Evolutionary conservation across 2,113 vertebrate genomes (phyloP).

Genomic region (Solea solea): DNA sequence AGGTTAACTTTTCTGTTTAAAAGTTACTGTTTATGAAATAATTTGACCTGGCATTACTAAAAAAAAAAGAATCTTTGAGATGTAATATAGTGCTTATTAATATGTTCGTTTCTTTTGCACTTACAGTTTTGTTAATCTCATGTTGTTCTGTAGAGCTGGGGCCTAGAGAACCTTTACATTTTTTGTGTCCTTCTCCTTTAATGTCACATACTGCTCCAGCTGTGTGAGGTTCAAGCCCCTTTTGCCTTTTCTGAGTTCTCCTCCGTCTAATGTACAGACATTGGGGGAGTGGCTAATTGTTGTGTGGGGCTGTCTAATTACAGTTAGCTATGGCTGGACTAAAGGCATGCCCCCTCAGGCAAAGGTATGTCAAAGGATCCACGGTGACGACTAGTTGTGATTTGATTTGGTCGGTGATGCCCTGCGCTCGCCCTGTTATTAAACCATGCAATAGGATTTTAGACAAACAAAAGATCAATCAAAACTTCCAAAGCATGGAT

Average conservation of each 20-base stretch:
- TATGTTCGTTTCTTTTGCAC: not conserved
- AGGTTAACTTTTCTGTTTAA: too few species aligned
- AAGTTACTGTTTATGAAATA: too few species aligned
- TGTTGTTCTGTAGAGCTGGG: not conserved
- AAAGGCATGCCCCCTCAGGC: slow-evolving; percentile 50
- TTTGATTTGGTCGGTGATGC: slow-evolving; percentile 43
- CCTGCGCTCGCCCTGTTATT: slow-evolving; percentile 58
- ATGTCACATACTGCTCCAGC: not conserved
- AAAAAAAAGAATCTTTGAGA: too few species aligned
- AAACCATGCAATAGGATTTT: slow-evolving; percentile 35
- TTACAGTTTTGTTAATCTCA: not conserved
- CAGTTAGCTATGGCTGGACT: slow-evolving; percentile 36
- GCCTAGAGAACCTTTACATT: too few species aligned
- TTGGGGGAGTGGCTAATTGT: slow-evolving; percentile 41
- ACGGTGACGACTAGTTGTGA: slow-evolving; percentile 46
- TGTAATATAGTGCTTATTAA: too few species aligned
- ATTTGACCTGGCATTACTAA: too few species aligned
- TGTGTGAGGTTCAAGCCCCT: not conserved
- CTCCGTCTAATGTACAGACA: slow-evolving; percentile 11
- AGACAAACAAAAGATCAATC: not conserved
- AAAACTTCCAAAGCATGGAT: not conserved
- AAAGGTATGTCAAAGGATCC: slow-evolving; percentile 64
- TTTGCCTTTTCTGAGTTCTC: not conserved
- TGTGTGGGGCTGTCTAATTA: slow-evolving; percentile 56
- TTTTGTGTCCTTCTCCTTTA: not conserved